Base-by-base conservation (phyloP, 2,888 invertebrate species). In the Omphaloscelis lunosa region DNA sequence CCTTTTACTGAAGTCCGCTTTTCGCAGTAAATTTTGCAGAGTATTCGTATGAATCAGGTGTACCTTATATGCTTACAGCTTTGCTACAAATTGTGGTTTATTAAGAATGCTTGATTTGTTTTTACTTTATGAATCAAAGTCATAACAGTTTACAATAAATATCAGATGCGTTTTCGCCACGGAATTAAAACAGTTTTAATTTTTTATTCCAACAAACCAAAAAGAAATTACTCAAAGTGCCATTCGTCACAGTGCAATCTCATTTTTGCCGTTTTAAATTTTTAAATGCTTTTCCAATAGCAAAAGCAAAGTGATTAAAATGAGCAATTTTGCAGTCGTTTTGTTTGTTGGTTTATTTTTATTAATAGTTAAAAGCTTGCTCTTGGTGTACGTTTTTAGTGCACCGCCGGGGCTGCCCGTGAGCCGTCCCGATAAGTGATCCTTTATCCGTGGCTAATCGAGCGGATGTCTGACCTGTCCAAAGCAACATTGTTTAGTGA, bases 381-480 rank as follows among this genome's bases (percentile, higher is more conserved):
- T 90, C 89, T 90, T 87, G 85, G 89, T 91, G 86, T 93, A 93
- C 92, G 91, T 92, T 93, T 92, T 91, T 85, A 89, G 83, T 89
- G 77, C 78, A 74, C 34, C 72, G 88, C 87, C 84, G 83, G 69
- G 77, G 83, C 86, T 82, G 86, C 82, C n/a, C 20, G 34, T 61
- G 62, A n/a, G 86, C 84, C 71, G 68, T 80, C 83, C 86, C 90
- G 90, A 89, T 93, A 93, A 93, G 92, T 93, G 93, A 93, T 94
- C 90, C 93, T 93, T 93, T 93, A 93, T 93, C 93, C 88, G 88
- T 83, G 89, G 90, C 91, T 93, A 94, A 93, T 94, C 92, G 92
- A 92, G 87, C 90, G 90, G 89, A 89, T 92, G 90, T 90, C 91
- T 90, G 34, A 89, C 88, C 86, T 85, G 81, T 88, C 86, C 85